A percentile compares a stretch with the other conserved stretches of the same genome.
Conservation (phyloP, 2,113 vertebrate genomes). For the Heliornis fulica region DNA sequence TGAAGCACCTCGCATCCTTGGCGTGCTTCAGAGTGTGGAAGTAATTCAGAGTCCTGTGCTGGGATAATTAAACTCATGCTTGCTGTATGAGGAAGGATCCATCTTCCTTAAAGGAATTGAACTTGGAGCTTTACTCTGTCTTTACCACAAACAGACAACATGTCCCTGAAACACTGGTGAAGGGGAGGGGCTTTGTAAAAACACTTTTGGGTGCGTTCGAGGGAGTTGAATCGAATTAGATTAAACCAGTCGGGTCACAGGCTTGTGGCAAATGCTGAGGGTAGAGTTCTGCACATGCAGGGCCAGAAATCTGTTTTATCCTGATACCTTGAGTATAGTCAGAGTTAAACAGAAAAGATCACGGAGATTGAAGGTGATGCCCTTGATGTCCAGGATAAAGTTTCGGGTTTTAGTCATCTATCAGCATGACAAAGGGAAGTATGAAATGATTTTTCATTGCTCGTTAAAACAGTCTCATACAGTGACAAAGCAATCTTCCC, state of each 20-base stretch:
- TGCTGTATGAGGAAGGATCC: not conserved
- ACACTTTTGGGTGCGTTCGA: not conserved
- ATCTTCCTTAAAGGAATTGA: not conserved
- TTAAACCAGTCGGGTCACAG: not conserved
- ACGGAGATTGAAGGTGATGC: not conserved
- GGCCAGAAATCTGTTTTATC: not conserved
- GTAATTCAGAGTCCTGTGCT: not conserved
- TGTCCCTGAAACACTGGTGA: not conserved
- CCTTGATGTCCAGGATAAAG: not conserved
- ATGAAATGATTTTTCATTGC: not conserved
- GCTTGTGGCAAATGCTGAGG: not conserved
- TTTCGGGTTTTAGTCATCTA: not conserved
- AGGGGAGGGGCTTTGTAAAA: not conserved
- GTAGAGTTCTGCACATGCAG: not conserved
- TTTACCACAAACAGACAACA: not conserved
- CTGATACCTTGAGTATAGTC: not conserved
- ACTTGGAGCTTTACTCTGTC: not conserved
- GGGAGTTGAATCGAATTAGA: not conserved
- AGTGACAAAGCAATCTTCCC: constrained; percentile 3
- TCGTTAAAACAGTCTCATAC: constrained; percentile 4
- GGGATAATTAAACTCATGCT: not conserved
- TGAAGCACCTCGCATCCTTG: not conserved
- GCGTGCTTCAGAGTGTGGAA: fast-evolving
- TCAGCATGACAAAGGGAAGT: not conserved
- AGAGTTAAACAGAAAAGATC: not conserved